phyloP scores from a whole-genome alignment of 92 coral and sea anemone species.

The Epizoanthus stellaris region DNA sequence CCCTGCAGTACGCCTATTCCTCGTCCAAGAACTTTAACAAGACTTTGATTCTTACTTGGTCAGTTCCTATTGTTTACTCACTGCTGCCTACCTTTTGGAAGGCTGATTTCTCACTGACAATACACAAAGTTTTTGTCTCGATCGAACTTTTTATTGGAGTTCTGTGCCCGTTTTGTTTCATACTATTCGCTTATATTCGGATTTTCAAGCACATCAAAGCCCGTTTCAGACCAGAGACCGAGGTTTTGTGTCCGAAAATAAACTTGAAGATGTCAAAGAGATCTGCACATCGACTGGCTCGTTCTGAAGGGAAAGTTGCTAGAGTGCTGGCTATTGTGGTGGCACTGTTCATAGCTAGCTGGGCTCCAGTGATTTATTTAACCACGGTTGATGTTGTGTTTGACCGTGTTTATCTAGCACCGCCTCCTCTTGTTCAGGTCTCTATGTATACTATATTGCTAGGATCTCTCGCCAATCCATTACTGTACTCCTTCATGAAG shows the following conservation, averaged over 20 bases:
- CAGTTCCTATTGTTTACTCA: background rate
- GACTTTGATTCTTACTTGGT: background rate
- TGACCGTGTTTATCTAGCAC: background rate
- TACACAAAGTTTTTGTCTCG: background rate
- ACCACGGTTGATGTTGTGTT: background rate
- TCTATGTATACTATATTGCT: background rate
- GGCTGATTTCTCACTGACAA: background rate
- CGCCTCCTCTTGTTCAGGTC: background rate
- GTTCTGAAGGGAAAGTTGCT: background rate
- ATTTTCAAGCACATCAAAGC: background rate
- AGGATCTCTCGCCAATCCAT: background rate
- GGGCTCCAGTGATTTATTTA: background rate
- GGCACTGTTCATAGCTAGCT: background rate
- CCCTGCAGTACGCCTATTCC: background rate
- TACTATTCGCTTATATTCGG: constrained; percentile 6
- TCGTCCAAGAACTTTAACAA: constrained; percentile 1
- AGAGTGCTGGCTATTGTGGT: background rate
- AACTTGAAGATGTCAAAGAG: background rate
- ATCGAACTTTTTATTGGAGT: background rate
- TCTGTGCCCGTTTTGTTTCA: constrained; percentile 1
- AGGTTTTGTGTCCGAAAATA: background rate
- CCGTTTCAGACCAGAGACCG: constrained; percentile 3
- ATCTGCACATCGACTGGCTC: background rate
- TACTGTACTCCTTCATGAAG: constrained; percentile 19
- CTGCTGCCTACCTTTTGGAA: background rate